These are phyloP conservation scores for Apamea epomidion DNA, from an alignment of 2,888 invertebrate species.

Conservation along the genomic window DNA sequence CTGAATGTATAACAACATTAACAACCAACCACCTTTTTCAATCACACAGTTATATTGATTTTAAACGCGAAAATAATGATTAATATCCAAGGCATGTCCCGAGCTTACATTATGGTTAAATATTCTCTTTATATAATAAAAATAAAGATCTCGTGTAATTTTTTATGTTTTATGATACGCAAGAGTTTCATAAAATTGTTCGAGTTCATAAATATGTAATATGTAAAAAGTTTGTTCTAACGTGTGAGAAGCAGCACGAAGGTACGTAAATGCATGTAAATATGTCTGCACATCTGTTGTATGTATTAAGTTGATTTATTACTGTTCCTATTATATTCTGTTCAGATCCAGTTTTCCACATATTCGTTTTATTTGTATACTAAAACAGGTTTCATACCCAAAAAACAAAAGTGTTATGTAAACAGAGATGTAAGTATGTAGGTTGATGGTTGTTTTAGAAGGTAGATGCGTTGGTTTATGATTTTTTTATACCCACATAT, in stretches of 20 bases:
- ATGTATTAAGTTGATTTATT: conserved; percentile 48
- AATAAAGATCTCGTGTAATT: conserved; percentile 6
- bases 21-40: background rate
- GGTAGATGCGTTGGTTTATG: background rate
- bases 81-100: background rate
- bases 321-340: background rate
- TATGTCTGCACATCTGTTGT: conserved; percentile 16
- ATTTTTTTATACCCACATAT: background rate
- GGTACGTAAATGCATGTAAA: conserved; percentile 30
- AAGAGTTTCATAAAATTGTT: conserved; percentile 28
- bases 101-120: background rate
- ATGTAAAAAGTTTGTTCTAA: conserved; percentile 15
- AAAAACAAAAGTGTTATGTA: too few species aligned
- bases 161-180: conserved; percentile 11
- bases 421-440: background rate
- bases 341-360: background rate
- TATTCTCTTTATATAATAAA: conserved; percentile 4
- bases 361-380: too few species aligned
- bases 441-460: too few species aligned
- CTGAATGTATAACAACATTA: conserved; percentile 3
- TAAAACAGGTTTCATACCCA: background rate
- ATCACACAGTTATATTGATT: background rate
- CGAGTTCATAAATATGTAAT: conserved; percentile 33
- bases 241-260: background rate
- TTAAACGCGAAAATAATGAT: background rate